Base-by-base conservation (phyloP, 2,797 vertebrate genomes). In the Microchirus variegatus region DNA sequence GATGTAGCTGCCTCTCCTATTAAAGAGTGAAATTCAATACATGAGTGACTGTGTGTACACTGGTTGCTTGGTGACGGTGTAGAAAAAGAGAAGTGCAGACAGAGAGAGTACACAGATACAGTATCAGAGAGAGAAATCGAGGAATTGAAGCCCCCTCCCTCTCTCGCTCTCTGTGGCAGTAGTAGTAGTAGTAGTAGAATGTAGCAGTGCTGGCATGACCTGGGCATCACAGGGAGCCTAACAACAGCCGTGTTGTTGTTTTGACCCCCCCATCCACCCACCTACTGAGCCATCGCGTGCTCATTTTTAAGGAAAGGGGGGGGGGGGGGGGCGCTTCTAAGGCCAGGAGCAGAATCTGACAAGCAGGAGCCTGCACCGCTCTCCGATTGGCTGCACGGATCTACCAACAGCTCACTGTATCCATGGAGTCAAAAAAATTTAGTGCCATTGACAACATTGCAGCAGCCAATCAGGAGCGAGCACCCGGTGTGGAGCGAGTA, bases 351-450 rank as follows among this genome's bases (percentile, higher is more conserved):
- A 90, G 85, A 88, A 75, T 81, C 83, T 81, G 83, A 81, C 82
- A 79, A 84, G 80, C 86, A 45, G 77, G 53, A 85, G 83, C 83
- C 84, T 81, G 83, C 90, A 81, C 85, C 66, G 81, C 74, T 12
- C 74, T 90, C 84, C 70, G 31, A 94, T 93, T 94, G 93, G 93
- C 84, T 72, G 74, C 77, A 74, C 45, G 1, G 49, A 83, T 86
- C 89, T 87, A 90, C 80, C 84, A 78, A 89, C 83, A 76, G 85
- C 86, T 82, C 85, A 15, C 92, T 94, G 93, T 94, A 93, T 93
- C 93, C 92, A 94, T 93, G 93, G 91, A 93, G 91, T 70, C 85
- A 44, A 87, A 90, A 90, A 88, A 82, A 62, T 75, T 84, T 84
- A 73, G 81, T 90, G 75, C 88, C 90, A 90, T 89, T 91, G 91